Percentiles rank a stretch among this genome's conserved stretches.
These are phyloP conservation scores for Pseudomyrmex concolor DNA, from an alignment of 1,140 invertebrate species.

Conservation along the genomic window DNA sequence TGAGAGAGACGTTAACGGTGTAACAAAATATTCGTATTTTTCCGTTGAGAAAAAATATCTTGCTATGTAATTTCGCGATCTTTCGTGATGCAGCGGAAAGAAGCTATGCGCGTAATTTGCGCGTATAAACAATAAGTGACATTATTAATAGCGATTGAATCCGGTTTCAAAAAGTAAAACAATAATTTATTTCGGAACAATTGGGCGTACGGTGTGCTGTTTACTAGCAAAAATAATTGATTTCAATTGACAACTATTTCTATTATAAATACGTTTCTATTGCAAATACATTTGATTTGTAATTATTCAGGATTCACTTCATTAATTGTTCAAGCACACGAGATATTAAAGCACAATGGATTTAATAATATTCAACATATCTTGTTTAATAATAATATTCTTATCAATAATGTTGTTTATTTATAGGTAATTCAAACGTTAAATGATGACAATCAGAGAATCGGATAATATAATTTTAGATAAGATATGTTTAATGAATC, in stretches of 20 bases:
- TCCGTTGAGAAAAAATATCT: not conserved
- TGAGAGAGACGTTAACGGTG: conserved; percentile 6
- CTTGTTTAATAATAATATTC: not conserved
- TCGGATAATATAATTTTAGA: not conserved
- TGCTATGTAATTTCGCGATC: not conserved
- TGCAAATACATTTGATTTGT: not conserved
- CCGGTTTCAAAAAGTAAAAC: too few species aligned
- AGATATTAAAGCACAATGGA: not conserved
- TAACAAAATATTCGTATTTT: conserved; percentile 9
- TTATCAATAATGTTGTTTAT: not conserved
- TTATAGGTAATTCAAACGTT: not conserved
- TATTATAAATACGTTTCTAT: not conserved
- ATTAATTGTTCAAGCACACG: not conserved
- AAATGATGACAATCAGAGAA: not conserved
- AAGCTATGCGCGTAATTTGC: not conserved
- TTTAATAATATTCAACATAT: conserved; percentile 1
- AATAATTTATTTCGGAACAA: too few species aligned
- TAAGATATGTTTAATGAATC: not conserved
- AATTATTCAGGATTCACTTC: conserved; percentile 19
- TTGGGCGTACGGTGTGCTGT: not conserved
- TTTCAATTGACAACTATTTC: not conserved
- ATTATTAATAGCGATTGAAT: too few species aligned
- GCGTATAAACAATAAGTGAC: too few species aligned
- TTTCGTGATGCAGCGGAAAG: not conserved
- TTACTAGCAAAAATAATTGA: not conserved